phyloP scores from a whole-genome alignment of 1,140 invertebrate species.

The Drosophila mauritiana region DNA sequence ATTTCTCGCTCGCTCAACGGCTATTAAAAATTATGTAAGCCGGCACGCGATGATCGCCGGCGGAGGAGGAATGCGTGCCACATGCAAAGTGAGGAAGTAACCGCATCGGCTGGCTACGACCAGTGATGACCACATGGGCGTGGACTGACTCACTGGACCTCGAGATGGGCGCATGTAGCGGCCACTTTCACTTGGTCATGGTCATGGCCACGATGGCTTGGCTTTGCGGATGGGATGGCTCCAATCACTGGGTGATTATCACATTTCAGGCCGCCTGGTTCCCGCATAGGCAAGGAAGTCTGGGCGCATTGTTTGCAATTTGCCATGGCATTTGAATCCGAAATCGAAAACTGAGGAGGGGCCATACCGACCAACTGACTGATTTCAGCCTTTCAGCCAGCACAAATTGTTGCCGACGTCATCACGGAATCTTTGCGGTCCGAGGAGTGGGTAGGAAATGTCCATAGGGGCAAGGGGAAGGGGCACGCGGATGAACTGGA shows the following conservation, averaged over 20 bases:
- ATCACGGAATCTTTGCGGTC: constrained; percentile 4
- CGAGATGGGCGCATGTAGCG: constrained; percentile 24
- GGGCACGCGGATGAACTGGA: too few relatives aligned
- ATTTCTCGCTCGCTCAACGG: constrained; percentile 65
- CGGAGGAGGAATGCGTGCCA: constrained; percentile 60
- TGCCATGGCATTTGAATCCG: constrained; percentile 76
- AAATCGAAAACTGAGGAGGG: constrained; percentile 54
- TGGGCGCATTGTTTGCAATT: constrained; percentile 63
- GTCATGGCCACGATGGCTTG: constrained; percentile 59
- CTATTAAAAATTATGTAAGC: constrained; percentile 64
- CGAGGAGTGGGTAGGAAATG: too few relatives aligned
- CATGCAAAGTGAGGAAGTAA: constrained; percentile 62
- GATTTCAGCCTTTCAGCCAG: constrained; percentile 32
- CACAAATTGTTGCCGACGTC: constrained; percentile 59
- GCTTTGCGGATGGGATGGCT: neutral
- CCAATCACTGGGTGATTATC: constrained; percentile 45
- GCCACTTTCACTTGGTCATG: constrained; percentile 74
- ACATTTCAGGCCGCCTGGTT: constrained; percentile 44
- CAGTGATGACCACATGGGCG: constrained; percentile 9
- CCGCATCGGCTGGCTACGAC: constrained; percentile 10
- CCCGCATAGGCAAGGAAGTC: constrained; percentile 31
- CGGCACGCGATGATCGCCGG: constrained; percentile 32
- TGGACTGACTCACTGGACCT: constrained; percentile 13
- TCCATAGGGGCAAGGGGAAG: too few relatives aligned
- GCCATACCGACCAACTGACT: constrained; percentile 56